A percentile compares a stretch with the other conserved stretches of the same genome.
Evolutionary conservation across 35 echinoderm and acorn worm species (phyloP).

Genomic region (Anneissia japonica): DNA sequence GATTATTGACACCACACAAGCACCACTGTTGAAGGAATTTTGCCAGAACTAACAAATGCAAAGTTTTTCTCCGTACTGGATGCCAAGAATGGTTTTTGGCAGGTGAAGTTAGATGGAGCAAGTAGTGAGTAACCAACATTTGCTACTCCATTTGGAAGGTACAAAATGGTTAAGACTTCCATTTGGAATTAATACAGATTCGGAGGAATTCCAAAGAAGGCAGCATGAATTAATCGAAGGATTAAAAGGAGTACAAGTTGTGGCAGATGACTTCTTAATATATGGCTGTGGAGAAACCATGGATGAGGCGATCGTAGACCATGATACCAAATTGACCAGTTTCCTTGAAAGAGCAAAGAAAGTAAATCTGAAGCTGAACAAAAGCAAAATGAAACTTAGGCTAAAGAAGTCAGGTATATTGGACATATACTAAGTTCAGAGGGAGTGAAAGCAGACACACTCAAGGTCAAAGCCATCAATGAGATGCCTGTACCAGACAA

Average conservation of each 20-base stretch:
- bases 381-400: background rate
- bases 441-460: background rate
- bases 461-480: conserved; percentile 11
- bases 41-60: conserved; percentile 37
- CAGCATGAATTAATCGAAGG: conserved; percentile 41
- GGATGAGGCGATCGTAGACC: conserved; percentile 29
- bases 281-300: conserved; percentile 27
- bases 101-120: conserved; percentile 5
- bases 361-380: conserved; percentile 39
- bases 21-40: conserved; percentile 16
- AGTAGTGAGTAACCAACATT: conserved; percentile 36
- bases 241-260: conserved; percentile 27
- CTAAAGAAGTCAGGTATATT: conserved; percentile 2
- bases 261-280: conserved; percentile 22
- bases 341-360: conserved; percentile 26
- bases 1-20: too few relatives aligned
- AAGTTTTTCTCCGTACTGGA: conserved; percentile 42
- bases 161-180: conserved; percentile 29
- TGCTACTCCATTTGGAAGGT: conserved; percentile 51
- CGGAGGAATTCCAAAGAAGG: conserved; percentile 49
- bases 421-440: background rate
- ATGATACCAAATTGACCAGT: conserved; percentile 29
- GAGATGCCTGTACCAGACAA: conserved; percentile 37
- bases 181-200: conserved; percentile 12
- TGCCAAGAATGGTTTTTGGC: conserved; percentile 33